These are phyloP conservation scores for Anguilla anguilla DNA, from an alignment of 2,797 vertebrate genomes.

Conservation along the genomic window DNA sequence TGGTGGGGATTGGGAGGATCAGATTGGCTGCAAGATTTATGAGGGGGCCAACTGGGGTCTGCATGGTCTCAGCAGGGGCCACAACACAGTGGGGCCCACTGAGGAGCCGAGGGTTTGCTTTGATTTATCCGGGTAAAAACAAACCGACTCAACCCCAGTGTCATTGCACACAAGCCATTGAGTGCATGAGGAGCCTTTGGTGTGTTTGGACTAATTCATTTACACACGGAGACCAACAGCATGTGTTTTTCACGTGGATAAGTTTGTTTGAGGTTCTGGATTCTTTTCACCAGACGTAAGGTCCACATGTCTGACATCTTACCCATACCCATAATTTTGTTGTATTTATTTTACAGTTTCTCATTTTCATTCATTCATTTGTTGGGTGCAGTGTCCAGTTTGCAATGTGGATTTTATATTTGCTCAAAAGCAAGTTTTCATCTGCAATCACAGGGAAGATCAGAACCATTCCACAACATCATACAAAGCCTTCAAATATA, in stretches of 20 bases:
- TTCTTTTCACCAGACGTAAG: too few species aligned
- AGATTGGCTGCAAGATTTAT: conserved; percentile 4
- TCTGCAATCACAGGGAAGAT: too few species aligned
- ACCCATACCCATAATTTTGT: neutral
- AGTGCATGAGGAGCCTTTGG: neutral
- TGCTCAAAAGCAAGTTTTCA: too few species aligned
- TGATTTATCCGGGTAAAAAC: conserved; percentile 3
- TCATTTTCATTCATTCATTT: too few species aligned
- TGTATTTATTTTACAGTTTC: too few species aligned
- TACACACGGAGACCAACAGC: neutral
- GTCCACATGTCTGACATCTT: neutral
- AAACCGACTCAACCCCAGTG: neutral
- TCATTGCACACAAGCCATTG: neutral
- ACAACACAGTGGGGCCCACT: neutral
- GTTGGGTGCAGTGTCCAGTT: too few species aligned
- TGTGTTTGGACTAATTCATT: neutral
- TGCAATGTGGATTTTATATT: too few species aligned
- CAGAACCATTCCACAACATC: too few species aligned
- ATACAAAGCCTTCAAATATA: too few species aligned
- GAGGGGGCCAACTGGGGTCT: neutral
- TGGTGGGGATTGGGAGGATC: neutral
- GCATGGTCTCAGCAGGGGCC: neutral
- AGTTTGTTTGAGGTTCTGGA: neutral
- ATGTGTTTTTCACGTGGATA: neutral
- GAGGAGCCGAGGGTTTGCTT: conserved; percentile 14